Conservation (phyloP, 2,797 vertebrate genomes). For the Allobates femoralis region DNA sequence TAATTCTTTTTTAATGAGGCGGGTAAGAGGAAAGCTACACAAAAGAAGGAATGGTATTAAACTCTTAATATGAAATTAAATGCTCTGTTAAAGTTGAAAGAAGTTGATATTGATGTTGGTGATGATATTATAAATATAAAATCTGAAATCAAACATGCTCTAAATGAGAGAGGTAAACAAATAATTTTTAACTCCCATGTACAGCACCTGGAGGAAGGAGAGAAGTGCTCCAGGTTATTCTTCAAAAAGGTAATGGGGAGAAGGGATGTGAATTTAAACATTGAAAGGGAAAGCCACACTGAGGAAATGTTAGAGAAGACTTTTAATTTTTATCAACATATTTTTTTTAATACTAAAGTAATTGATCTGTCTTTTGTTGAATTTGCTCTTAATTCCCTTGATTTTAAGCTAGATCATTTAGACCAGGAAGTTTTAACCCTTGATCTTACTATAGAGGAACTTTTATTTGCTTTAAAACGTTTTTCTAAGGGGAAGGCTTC, state of each 20-base stretch:
- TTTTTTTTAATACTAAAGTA: background rate
- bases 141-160: background rate
- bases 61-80: no score
- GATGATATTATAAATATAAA: background rate
- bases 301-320: background rate
- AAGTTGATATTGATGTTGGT: no score
- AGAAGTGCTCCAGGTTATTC: background rate
- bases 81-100: no score
- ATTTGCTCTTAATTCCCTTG: no score
- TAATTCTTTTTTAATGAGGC: no score
- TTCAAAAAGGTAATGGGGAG: background rate
- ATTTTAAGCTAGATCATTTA: background rate
- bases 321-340: background rate
- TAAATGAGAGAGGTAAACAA: background rate
- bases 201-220: no score
- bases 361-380: no score
- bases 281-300: background rate
- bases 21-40: no score
- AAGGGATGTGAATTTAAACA: background rate
- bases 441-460: background rate
- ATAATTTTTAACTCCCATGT: background rate
- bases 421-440: background rate
- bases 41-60: no score
- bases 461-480: no score
- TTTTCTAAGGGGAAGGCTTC: background rate